Conservation (phyloP, 1,140 invertebrate species). For the Apis dorsata region DNA sequence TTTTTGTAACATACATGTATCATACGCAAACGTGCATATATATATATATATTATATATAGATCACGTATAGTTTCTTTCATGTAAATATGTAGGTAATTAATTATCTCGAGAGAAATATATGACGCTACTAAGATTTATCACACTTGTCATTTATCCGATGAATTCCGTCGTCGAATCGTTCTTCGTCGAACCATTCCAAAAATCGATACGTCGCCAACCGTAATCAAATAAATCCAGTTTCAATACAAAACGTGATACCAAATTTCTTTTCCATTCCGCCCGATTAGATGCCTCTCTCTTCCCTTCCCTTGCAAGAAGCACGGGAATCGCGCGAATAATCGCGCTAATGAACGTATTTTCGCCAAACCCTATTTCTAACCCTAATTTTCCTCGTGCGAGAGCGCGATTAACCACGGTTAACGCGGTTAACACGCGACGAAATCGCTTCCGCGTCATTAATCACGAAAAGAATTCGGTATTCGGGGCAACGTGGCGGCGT, state of each 20-base stretch:
- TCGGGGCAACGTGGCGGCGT: conserved; percentile 31
- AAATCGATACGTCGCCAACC: too few species aligned
- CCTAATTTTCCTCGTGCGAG: conserved; percentile 25
- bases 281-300: not conserved
- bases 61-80: conserved; percentile 49
- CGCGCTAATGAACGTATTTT: conserved; percentile 27
- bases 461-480: conserved; percentile 62
- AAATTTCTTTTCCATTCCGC: not conserved
- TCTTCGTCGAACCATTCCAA: too few species aligned
- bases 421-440: conserved; percentile 45
- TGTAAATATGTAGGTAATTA: conserved; percentile 75
- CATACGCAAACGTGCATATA: conserved; percentile 49
- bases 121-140: conserved; percentile 44
- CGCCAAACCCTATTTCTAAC: not conserved
- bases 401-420: conserved; percentile 33
- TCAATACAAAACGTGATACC: not conserved
- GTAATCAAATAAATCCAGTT: not conserved
- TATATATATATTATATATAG: conserved; percentile 42
- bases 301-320: too few species aligned
- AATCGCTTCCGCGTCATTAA: conserved; percentile 65
- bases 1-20: conserved; percentile 72
- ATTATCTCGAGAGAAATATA: conserved; percentile 67
- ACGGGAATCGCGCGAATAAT: not conserved
- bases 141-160: not conserved
- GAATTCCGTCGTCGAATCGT: rapidly evolving